Evolutionary conservation across 2,888 invertebrate genomes (phyloP).

Genomic region (Protophormia terraenovae): DNA sequence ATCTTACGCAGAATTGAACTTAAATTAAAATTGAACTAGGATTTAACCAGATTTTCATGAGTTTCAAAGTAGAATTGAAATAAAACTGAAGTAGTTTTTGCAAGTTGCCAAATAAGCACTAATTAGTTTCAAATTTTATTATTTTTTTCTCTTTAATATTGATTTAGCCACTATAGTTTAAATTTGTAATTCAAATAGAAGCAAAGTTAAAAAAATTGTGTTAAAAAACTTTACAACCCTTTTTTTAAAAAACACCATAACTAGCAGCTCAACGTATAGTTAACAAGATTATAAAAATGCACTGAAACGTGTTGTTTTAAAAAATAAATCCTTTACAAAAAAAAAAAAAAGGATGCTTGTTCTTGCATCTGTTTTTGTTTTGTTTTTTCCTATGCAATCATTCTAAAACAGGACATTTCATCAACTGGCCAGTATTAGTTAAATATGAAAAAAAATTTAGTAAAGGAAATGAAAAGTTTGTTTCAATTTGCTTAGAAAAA

Average conservation of each 20-base stretch:
- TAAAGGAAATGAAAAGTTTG: conserved; percentile 26
- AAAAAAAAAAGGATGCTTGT: conserved; percentile 4
- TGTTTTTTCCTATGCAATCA: background rate
- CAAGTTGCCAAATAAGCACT: too few relatives aligned
- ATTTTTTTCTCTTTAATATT: background rate
- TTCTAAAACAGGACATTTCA: conserved; percentile 51
- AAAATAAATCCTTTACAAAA: background rate
- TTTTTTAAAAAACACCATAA: background rate
- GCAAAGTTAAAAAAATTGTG: background rate
- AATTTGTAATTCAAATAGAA: background rate
- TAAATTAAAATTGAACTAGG: background rate
- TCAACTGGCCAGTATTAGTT: conserved; percentile 54
- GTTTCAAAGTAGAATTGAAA: too few relatives aligned
- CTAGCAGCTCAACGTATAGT: background rate
- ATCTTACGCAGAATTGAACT: background rate
- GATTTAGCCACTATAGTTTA: background rate
- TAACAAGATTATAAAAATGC: conserved; percentile 19
- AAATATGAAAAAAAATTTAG: conserved; percentile 29
- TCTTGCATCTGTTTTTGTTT: conserved; percentile 28
- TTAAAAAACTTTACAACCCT: background rate
- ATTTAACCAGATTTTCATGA: too few relatives aligned
- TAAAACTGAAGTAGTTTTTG: too few relatives aligned
- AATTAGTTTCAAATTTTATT: background rate
- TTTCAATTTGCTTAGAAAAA: background rate
- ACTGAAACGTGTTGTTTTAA: conserved; percentile 4